Percentiles rank a stretch among this genome's conserved stretches.
phyloP scores from a whole-genome alignment of 2,888 invertebrate genomes.

The Noctua fimbriata region DNA sequence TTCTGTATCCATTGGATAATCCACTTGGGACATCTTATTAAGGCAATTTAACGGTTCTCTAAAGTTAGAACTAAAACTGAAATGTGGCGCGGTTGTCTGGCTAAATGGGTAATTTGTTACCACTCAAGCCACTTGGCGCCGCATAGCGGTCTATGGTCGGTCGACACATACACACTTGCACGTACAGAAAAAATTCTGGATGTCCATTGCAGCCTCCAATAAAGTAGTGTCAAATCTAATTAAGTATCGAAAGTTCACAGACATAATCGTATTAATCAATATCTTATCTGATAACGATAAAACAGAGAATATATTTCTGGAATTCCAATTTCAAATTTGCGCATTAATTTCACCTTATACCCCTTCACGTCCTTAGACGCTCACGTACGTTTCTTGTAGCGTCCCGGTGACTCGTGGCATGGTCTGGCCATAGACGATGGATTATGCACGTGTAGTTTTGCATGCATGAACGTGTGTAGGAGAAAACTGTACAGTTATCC shows the following conservation, averaged over 20 bases:
- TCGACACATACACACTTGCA: not conserved
- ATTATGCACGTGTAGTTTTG: not conserved
- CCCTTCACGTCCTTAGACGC: not conserved
- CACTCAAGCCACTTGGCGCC: slow-evolving; percentile 8
- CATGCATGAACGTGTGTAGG: not conserved
- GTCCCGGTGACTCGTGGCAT: not conserved
- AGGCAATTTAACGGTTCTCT: slow-evolving; percentile 2
- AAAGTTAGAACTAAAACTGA: not conserved
- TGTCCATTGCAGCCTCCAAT: not conserved
- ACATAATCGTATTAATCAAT: not conserved
- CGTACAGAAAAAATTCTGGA: not conserved
- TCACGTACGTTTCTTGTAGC: not conserved
- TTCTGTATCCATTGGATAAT: not conserved
- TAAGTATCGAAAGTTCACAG: not conserved
- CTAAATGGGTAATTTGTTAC: slow-evolving; percentile 20
- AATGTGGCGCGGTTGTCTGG: not conserved
- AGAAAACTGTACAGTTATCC: not conserved
- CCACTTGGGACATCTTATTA: not conserved
- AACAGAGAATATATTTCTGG: not conserved
- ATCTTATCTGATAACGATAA: not conserved
- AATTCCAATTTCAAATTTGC: not conserved
- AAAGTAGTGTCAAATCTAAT: not conserved
- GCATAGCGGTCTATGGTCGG: not conserved
- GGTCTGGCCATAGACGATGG: not conserved
- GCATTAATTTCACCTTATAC: not conserved